Evolutionary conservation across 2,113 vertebrate species (phyloP), one percentile per base, ranked within the genome.

Genomic region (Ondatra zibethicus): DNA sequence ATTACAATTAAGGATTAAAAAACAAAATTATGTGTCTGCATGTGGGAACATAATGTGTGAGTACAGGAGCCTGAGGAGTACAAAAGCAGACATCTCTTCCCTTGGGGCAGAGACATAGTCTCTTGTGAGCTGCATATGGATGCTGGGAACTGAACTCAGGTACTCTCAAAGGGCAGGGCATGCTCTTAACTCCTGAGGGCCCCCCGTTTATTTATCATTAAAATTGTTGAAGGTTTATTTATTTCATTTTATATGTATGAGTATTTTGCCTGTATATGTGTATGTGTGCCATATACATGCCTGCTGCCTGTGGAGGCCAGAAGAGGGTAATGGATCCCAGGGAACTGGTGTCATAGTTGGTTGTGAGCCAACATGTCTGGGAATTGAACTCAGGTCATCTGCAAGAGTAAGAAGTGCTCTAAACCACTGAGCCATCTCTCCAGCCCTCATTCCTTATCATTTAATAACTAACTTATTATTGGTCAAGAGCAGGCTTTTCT

Each of bases 381-480:
- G 61, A 45, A 85, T 29, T 65, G 27, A 45, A 85, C 13, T 27
- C 58, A 85, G 58, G 81, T 65, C 39, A 13, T 45, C n/a, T 65
- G 58, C 58, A 42, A 31, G 61, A 63, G 36, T 0, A 65, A 36
- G 3, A 63, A 63, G 16, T 42, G n/a, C 36, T 61, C 55, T 84
- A 45, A 63, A 45, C 27, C 16, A 29, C 61, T 21, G 39, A 85
- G 39, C 27, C 84, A 86, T 45, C 61, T 86, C 21, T 21, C 14
- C 21, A 66, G 29, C 1, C 84, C n/a, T 42, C 3, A 45, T 45
- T 82, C 76, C 63, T 72, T 63, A 50, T 68, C 70, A 55, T 25
- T 68, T 42, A 82, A 50, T 75, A 82, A 82, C 7, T 36, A 82
- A 82, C 80, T 87, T 93, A 21, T 72, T 94, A 87, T 52, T 81